Conservation (phyloP, 2,888 invertebrate species). For the Cryptocheilus praepositus region DNA sequence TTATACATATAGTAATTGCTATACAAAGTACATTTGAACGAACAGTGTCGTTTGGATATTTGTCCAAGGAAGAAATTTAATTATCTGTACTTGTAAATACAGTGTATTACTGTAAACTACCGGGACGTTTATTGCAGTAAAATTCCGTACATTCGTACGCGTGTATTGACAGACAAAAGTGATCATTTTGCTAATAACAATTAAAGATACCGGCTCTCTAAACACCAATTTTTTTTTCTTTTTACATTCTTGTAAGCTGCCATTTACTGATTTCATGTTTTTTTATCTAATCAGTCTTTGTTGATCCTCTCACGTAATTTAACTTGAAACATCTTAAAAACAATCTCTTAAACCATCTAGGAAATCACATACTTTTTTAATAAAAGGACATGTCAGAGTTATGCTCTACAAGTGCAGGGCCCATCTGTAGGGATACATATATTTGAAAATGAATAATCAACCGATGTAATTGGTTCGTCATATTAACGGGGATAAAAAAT, state of each 20-base stretch:
- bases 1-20: too few species aligned
- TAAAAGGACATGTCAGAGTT: too few species aligned
- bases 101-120: constrained; percentile 6
- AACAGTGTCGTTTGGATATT: background rate
- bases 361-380: constrained; percentile 38
- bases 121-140: constrained; percentile 10
- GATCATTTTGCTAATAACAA: constrained; percentile 6
- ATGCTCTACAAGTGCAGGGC: too few species aligned
- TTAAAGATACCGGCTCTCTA: constrained; percentile 13
- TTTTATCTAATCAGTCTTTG: constrained; percentile 66
- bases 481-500: too few species aligned
- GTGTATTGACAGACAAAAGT: constrained; percentile 9
- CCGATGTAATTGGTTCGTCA: too few species aligned
- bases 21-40: too few species aligned
- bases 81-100: constrained; percentile 3
- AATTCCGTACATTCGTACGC: constrained; percentile 11
- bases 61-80: constrained; percentile 13
- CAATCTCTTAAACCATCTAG: constrained; percentile 37
- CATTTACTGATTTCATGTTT: constrained; percentile 40
- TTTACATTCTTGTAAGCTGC: constrained; percentile 34
- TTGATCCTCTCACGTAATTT: constrained; percentile 52
- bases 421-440: too few species aligned
- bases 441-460: too few species aligned
- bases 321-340: constrained; percentile 13
- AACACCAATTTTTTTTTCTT: constrained; percentile 6